phyloP scores from a whole-genome alignment of 2,113 vertebrate species.

The Xiphophorus couchianus region DNA sequence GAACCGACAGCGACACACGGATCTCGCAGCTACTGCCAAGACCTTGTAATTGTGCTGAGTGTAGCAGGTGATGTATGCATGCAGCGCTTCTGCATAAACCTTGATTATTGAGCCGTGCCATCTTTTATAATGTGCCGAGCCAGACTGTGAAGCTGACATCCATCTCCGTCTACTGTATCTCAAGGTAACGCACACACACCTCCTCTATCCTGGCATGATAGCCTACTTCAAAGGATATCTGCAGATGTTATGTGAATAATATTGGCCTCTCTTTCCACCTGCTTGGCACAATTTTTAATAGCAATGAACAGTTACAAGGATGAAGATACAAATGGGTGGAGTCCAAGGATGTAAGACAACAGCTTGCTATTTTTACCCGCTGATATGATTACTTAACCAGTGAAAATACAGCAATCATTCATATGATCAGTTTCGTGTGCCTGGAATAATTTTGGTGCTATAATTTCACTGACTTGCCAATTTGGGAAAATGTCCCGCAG shows the following conservation, averaged over 20 bases:
- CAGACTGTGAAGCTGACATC: slow-evolving; percentile 63
- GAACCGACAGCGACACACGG: slow-evolving; percentile 39
- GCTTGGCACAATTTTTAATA: slow-evolving; percentile 46
- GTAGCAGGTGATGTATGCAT: slow-evolving; percentile 41
- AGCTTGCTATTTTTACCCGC: background rate
- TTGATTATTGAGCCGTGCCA: slow-evolving; percentile 71
- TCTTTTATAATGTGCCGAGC: slow-evolving; percentile 60
- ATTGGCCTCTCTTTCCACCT: slow-evolving; percentile 58
- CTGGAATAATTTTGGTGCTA: background rate
- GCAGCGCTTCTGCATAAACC: slow-evolving; percentile 52
- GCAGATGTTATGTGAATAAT: slow-evolving; percentile 57
- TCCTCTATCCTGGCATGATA: slow-evolving; percentile 45
- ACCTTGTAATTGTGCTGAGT: slow-evolving; percentile 57
- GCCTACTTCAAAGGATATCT: slow-evolving; percentile 65
- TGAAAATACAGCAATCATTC: background rate
- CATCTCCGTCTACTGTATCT: slow-evolving; percentile 62
- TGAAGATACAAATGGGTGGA: slow-evolving; percentile 31
- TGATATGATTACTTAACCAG: slow-evolving; percentile 4
- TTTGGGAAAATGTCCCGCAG: background rate
- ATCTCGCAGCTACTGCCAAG: slow-evolving; percentile 34
- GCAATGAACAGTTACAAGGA: slow-evolving; percentile 35
- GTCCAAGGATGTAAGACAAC: slow-evolving; percentile 26
- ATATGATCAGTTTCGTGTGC: background rate
- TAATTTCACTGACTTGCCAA: slow-evolving; percentile 5
- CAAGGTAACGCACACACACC: slow-evolving; percentile 60